Conservation (phyloP, 2,888 invertebrate genomes). For the Phengaris alcon region DNA sequence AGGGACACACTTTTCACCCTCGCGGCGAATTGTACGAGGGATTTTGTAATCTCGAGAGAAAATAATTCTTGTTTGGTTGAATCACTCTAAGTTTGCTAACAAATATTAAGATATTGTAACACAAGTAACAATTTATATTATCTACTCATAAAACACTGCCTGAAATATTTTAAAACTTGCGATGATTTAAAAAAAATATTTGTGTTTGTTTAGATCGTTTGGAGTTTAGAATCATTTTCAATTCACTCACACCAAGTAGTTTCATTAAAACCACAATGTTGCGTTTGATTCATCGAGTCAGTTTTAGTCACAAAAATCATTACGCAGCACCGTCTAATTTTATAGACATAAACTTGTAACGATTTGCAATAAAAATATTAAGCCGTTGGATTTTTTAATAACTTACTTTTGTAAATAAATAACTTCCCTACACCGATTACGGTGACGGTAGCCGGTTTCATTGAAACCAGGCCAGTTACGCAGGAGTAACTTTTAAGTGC, state of each 20-base stretch:
- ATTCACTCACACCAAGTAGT: not conserved
- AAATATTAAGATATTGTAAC: not conserved
- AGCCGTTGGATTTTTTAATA: too few species aligned
- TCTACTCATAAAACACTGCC: not conserved
- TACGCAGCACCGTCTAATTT: not conserved
- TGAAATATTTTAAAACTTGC: not conserved
- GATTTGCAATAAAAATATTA: too few species aligned
- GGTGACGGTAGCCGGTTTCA: too few species aligned
- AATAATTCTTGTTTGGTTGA: slow-evolving; percentile 1
- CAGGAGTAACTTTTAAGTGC: too few species aligned
- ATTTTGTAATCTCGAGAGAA: too few species aligned
- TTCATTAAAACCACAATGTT: not conserved
- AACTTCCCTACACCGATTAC: too few species aligned
- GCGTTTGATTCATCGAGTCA: not conserved
- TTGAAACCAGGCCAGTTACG: too few species aligned
- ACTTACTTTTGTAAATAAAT: too few species aligned
- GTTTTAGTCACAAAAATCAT: not conserved
- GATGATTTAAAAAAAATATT: not conserved
- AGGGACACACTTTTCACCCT: too few species aligned
- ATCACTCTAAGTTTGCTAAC: not conserved
- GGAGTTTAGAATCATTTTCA: not conserved
- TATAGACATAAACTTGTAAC: too few species aligned
- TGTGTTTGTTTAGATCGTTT: not conserved
- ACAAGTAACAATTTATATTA: not conserved
- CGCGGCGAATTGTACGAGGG: too few species aligned